Evolutionary conservation across 2,888 invertebrate genomes (phyloP), one percentile per base, ranked within the genome.

Genomic region (Apodemia hepburni): DNA sequence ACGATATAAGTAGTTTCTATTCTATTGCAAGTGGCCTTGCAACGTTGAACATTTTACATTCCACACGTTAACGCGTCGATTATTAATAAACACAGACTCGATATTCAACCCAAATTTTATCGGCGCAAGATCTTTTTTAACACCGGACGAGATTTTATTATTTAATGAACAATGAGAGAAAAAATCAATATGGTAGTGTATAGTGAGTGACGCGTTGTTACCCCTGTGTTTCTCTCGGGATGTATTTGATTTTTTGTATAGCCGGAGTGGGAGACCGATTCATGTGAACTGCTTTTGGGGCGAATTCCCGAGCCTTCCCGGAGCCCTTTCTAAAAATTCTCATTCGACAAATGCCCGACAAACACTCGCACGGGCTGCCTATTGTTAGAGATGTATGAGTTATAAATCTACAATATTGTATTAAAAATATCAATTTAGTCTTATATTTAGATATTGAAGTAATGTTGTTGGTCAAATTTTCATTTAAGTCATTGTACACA

Each of bases 271-370:
- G 90, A 89, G 87, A 82, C 75, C 82, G 84, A 79, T 85, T 87
- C 91, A 91, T 91, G 91, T 87, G 91, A 92, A 92, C 91, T 86
- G 89, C 89, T 89, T 90, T 89, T 89, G 82, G 90, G 91, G 90
- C 89, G 84, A 89, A 90, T 91, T 91, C 91, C 91, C 91, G 91
- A 85, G 91, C 90, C 90, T 87, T 84, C 82, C 79, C 80, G 82
- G 85, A 82, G 88, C 91, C 90, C 90, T 90, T 90, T 82, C 85
- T 74, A 87, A 90, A 89, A 89, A 89, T 88, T 85, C 89, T 80
- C 84, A 84, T 85, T 88, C 89, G 90, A 90, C 87, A 91, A 90
- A 89, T 89, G 87, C 84, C 82, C 87, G 88, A 88, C 87, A 89
- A 91, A 90, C 88, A 87, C 87, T 88, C 88, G 88, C 87, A 84